Conservation (phyloP, 2,888 invertebrate genomes). For the Sarcophaga subvicina region DNA sequence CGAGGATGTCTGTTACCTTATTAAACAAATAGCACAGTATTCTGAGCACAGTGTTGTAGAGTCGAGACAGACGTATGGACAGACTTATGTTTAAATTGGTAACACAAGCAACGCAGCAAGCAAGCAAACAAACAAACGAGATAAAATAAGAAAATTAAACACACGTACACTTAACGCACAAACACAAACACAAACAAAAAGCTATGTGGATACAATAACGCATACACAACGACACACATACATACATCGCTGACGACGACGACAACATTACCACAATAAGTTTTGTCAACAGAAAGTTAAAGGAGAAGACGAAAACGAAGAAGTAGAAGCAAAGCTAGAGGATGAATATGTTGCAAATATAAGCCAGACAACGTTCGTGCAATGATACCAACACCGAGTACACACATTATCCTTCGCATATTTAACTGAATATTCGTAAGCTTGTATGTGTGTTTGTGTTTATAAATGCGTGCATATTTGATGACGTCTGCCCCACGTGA, state of each 20-base stretch:
- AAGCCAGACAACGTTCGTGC: conserved; percentile 59
- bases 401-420: conserved; percentile 3
- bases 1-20: conserved; percentile 65
- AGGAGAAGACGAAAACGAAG: conserved; percentile 5
- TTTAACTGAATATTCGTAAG: not conserved
- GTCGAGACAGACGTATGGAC: conserved; percentile 30
- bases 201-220: conserved; percentile 39
- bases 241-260: conserved; percentile 46
- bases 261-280: conserved; percentile 61
- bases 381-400: conserved; percentile 31
- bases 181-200: conserved; percentile 8
- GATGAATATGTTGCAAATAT: conserved; percentile 23
- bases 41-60: conserved; percentile 40
- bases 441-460: not conserved
- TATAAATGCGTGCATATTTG: conserved; percentile 68
- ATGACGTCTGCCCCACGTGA: conserved; percentile 67
- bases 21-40: conserved; percentile 62
- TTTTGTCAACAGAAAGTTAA: conserved; percentile 51
- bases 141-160: conserved; percentile 43
- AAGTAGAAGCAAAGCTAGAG: not conserved
- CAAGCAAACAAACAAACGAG: conserved; percentile 43
- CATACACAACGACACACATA: too few species aligned
- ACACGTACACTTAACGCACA: not conserved
- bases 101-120: conserved; percentile 27
- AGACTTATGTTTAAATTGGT: not conserved